Evolutionary conservation across 2,888 invertebrate species (phyloP), one percentile per base, ranked within the genome.

Genomic region (Cephus pygmeus): DNA sequence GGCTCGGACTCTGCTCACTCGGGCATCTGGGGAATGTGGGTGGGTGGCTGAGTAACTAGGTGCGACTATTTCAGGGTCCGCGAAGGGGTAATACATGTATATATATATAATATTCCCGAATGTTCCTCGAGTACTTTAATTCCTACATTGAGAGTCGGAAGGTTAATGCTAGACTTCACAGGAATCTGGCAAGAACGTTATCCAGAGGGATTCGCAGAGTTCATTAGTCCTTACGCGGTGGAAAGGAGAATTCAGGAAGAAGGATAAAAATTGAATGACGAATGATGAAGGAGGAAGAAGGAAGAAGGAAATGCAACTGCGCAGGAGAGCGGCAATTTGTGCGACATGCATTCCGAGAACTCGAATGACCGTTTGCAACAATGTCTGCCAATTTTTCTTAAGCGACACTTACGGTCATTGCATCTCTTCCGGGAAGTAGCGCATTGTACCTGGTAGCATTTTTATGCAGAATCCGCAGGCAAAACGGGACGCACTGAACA

Each of bases 341-440:
- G 83, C 81, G 83, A 85, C 85, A 83, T 80, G 83, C 82, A 86
- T 87, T 87, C 84, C 82, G 81, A 82, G 86, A 87, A 83, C 82
- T 79, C 81, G 83, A 83, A 85, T 80, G 83, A 81, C 83, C 81
- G 86, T 82, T 85, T 82, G 79, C 82, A 85, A 87, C 85, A 86
- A 85, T 85, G 85, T 84, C 83, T 81, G 81, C 69, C 81, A 81
- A 86, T 87, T 86, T 87, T 87, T 85, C 81, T 85, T 83, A 86
- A 83, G 81, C 83, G 81, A 81, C 82, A 79, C 84, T 83, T 82
- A 82, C 82, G 83, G 82, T 80, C 84, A 83, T 80, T 79, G 83
- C 69, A 79, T 78, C 71, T 56, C 85, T 86, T 86, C 86, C 86
- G 84, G 86, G 86, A 86, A 86, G 83, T 79, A 80, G 77, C 84